phyloP scores from a whole-genome alignment of 2,888 invertebrate species.

The Odontothrips loti region DNA sequence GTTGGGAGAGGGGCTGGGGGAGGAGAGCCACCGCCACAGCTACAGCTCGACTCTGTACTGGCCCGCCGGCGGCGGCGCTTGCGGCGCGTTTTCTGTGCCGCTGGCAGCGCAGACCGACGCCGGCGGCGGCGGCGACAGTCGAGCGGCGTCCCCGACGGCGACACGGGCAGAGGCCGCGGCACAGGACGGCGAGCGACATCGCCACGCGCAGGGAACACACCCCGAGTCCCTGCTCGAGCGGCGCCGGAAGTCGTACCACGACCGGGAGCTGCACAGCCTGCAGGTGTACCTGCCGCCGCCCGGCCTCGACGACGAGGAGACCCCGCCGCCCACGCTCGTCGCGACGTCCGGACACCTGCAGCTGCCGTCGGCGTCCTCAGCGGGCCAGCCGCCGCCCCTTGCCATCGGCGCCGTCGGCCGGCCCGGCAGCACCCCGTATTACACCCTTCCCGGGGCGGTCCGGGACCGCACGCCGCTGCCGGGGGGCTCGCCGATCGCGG shows the following conservation, averaged over 20 bases:
- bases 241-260: slow-evolving; percentile 12
- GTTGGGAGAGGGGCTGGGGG: not conserved
- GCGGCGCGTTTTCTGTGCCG: not conserved
- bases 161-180: not conserved
- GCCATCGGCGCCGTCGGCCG: not conserved
- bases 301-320: not conserved
- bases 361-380: not conserved
- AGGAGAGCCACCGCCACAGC: not conserved
- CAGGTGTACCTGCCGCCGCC: slow-evolving; percentile 16
- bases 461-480: not conserved
- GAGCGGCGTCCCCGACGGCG: not conserved
- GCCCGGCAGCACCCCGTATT: not conserved
- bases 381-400: not conserved
- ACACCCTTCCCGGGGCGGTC: not conserved
- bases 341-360: not conserved
- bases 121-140: not conserved
- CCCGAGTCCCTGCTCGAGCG: not conserved
- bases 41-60: slow-evolving; percentile 19
- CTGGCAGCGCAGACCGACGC: not conserved
- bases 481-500: not conserved
- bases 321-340: not conserved
- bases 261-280: slow-evolving; percentile 16
- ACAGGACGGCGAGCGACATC: not conserved
- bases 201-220: not conserved
- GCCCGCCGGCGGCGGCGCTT: not conserved